These are phyloP conservation scores for Lucifuga dentata DNA, from an alignment of 2,113 vertebrate genomes.

Conservation along the genomic window DNA sequence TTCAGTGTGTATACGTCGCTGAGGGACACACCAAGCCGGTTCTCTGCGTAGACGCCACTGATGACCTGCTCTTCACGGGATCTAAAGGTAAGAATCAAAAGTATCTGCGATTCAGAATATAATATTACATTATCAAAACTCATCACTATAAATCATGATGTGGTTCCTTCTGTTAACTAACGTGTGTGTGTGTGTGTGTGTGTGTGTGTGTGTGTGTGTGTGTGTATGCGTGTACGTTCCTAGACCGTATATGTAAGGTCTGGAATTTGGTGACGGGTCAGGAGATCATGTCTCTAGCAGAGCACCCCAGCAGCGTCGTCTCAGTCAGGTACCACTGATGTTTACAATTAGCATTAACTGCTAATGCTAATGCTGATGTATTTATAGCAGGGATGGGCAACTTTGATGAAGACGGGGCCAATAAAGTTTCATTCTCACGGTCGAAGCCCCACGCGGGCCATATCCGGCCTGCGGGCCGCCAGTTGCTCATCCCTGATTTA, in stretches of 20 bases:
- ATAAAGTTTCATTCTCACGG: too few relatives aligned
- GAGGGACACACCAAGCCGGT: conserved; percentile 96
- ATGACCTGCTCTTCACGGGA: conserved; percentile 97
- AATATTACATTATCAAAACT: background rate
- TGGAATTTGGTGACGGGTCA: conserved; percentile 99
- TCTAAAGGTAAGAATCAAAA: conserved; percentile 88
- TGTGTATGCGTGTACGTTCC: conserved; percentile 23
- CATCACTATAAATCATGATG: too few relatives aligned
- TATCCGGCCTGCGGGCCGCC: too few relatives aligned
- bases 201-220: conserved; percentile 10
- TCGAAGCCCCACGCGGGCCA: too few relatives aligned
- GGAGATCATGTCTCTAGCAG: conserved; percentile 95
- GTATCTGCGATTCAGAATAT: background rate
- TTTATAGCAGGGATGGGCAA: background rate
- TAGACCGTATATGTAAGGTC: conserved; percentile 98
- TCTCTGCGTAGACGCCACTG: conserved; percentile 93
- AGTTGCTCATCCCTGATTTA: too few relatives aligned
- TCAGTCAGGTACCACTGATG: conserved; percentile 81
- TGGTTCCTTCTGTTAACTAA: background rate
- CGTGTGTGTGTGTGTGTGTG: conserved; percentile 9
- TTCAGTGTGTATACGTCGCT: conserved; percentile 91
- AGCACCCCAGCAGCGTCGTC: conserved; percentile 91
- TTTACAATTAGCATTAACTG: too few relatives aligned
- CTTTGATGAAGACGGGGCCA: too few relatives aligned
- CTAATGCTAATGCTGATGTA: background rate